Evolutionary conservation across 2,113 vertebrate species (phyloP), one percentile per base, ranked within the genome.

Genomic region (Elanus axillaris): DNA sequence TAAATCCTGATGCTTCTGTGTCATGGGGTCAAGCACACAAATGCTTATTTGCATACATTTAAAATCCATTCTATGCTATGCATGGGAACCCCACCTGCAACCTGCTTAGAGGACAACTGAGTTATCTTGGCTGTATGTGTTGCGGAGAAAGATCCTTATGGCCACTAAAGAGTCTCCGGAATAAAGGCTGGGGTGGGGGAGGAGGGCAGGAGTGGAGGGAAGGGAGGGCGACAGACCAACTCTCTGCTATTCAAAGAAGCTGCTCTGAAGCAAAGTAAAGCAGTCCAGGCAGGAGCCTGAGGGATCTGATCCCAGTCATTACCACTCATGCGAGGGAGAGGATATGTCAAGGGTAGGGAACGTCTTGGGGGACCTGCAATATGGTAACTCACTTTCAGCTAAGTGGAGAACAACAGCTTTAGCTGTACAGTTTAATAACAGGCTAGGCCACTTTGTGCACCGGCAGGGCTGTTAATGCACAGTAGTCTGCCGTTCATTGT

Each of bases 311-410:
- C 89, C 94, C 93, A 83, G 93, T 87, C 89, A 97, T 93, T 95
- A 97, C 86, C 71, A 86, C 91, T 96, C 91, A 90, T 91, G 94
- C 34, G n/a, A 95, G 62, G 71, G 96, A 97, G 89, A 97, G 95
- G 97, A 77, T 97, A 97, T 96, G 94, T 96, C 95, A 97, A 97
- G 96, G 95, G 93, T 96, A 97, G 94, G 89, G 93, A 97, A 94
- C 1, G 84, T 97, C 96, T 96, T 97, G 91, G 53, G 89, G 95
- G 94, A 97, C 93, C 81, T 94, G 91, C 96, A 97, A 97, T 96
- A 97, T 97, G 95, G 97, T 96, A 96, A 97, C 97, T 97, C 96
- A 93, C 96, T 97, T 87, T 94, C 91, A 96, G 96, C 95, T 97
- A 97, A 97, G 94, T 95, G 93, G 94, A 96, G 94, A 97, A 96